These are phyloP conservation scores for Megaceryle alcyon DNA, from an alignment of 2,797 vertebrate genomes.

Conservation along the genomic window DNA sequence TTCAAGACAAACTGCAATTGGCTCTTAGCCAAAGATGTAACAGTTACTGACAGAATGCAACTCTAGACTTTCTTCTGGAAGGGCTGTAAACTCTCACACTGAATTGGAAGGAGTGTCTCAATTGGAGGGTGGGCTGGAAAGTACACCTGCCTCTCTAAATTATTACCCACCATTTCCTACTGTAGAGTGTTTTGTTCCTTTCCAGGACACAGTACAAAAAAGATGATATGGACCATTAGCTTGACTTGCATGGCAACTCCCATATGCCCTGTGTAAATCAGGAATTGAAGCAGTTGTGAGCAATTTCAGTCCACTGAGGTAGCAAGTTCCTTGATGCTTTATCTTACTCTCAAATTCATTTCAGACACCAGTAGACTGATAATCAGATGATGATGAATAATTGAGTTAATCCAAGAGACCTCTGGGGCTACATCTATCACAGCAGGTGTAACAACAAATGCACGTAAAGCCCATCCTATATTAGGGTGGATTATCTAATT, in stretches of 20 bases:
- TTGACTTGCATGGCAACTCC: not conserved
- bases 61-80: not conserved
- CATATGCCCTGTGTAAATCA: not conserved
- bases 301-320: not conserved
- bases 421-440: not conserved
- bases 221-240: not conserved
- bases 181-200: not conserved
- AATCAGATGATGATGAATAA: slow-evolving; percentile 9
- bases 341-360: not conserved
- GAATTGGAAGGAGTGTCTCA: not conserved
- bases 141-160: not conserved
- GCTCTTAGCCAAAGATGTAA: not conserved
- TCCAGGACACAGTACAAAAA: not conserved
- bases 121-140: not conserved
- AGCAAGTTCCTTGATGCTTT: not conserved
- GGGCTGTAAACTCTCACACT: not conserved
- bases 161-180: not conserved
- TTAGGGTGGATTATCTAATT: not conserved
- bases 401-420: slow-evolving; percentile 15
- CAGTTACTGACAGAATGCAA: not conserved
- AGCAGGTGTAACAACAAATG: not conserved
- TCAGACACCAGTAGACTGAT: not conserved
- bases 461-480: not conserved
- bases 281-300: not conserved
- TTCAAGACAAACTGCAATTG: not conserved